These are phyloP conservation scores for Rhopilema esculentum DNA, from an alignment of 30 jellyfish, hydroid and myxozoan species.

Conservation along the genomic window DNA sequence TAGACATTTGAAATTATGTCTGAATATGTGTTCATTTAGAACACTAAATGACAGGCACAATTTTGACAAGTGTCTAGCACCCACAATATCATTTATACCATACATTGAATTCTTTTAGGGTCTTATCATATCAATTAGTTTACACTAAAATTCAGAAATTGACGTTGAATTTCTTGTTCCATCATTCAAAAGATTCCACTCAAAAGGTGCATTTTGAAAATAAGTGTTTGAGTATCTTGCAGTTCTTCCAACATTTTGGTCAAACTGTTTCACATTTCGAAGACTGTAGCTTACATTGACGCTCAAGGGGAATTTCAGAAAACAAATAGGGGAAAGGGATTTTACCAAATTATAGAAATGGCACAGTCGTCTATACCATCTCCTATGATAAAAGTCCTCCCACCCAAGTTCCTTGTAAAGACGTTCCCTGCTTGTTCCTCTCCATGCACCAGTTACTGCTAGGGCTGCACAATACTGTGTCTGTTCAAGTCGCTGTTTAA, in stretches of 20 bases:
- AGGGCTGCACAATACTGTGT: conserved; percentile 3
- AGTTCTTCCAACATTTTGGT: not conserved
- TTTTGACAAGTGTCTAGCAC: conserved; percentile 24
- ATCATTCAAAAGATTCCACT: conserved; percentile 61
- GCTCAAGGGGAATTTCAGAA: not conserved
- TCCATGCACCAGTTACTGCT: conserved; percentile 19
- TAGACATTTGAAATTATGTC: no score
- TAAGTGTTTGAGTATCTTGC: not conserved
- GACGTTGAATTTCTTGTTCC: conserved; percentile 19
- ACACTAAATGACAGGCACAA: conserved; percentile 18
- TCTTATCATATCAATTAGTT: conserved; percentile 24
- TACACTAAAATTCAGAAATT: conserved; percentile 24
- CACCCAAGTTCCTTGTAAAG: conserved; percentile 7
- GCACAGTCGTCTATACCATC: conserved; percentile 18
- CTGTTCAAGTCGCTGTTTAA: no score
- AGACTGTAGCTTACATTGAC: not conserved
- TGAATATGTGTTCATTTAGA: conserved; percentile 54
- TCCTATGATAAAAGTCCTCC: conserved; percentile 4
- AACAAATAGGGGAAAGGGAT: conserved; percentile 3
- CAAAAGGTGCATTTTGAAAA: conserved; percentile 20
- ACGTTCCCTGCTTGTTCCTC: not conserved
- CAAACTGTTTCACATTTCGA: not conserved
- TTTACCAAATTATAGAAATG: not conserved
- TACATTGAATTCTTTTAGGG: conserved; percentile 17
- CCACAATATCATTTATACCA: no score